phyloP scores from a whole-genome alignment of 2,888 invertebrate genomes.

The Drosophila austrosaltans region DNA sequence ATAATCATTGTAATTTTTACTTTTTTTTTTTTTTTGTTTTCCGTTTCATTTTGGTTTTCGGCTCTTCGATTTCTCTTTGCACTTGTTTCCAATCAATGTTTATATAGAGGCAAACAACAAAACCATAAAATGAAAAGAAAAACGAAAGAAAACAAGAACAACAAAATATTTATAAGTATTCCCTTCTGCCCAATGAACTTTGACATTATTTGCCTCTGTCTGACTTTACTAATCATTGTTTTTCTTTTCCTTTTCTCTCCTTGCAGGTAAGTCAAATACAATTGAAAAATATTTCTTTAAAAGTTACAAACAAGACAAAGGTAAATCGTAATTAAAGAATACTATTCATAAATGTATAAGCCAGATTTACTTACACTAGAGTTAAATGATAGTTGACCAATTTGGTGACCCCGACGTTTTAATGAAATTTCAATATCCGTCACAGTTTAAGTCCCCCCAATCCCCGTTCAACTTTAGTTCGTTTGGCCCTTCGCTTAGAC shows the following conservation, averaged over 20 bases:
- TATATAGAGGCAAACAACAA: conserved; percentile 22
- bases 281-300: background rate
- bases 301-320: background rate
- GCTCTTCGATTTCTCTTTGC: conserved; percentile 31
- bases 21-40: background rate
- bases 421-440: background rate
- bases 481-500: background rate
- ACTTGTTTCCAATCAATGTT: conserved; percentile 62
- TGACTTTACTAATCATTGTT: conserved; percentile 30
- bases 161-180: conserved; percentile 56
- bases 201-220: conserved; percentile 48
- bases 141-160: background rate
- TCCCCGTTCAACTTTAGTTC: background rate
- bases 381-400: background rate
- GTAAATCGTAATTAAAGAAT: too few species aligned
- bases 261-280: conserved; percentile 37
- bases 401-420: background rate
- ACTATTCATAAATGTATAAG: background rate
- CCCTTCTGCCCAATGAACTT: conserved; percentile 55
- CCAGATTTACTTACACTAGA: background rate
- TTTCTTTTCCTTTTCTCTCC: conserved; percentile 22
- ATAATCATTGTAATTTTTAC: conserved; percentile 53
- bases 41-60: conserved; percentile 17
- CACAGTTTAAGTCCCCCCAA: background rate
- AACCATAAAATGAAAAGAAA: conserved; percentile 1